Evolutionary conservation across 2,113 vertebrate species (phyloP), one percentile per base, ranked within the genome.

Genomic region (Dicaeum eximium): DNA sequence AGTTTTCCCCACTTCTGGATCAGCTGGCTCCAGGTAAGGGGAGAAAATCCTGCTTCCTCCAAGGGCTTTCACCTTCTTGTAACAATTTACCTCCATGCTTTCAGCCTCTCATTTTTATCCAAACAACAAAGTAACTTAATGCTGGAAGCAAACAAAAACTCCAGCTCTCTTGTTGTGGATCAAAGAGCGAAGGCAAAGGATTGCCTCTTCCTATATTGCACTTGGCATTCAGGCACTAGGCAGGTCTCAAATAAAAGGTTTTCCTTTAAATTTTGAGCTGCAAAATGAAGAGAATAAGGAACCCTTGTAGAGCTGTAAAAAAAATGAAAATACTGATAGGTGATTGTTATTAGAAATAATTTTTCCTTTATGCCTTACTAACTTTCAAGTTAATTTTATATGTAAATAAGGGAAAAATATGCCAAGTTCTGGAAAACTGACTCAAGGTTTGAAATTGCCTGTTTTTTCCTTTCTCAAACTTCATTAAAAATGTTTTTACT

Each of bases 121-220:
- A 5, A 35, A 58, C 4, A 71, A 7, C 8, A n/a, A 58, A 61
- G 18, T 44, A 44, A 11, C 0, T 1, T 20, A 42, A 27, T 17
- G 11, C 19, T 60, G 14, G 11, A 28, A 83, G 7, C 13, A 82
- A 75, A 24, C n/a, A 61, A 77, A 60, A 69, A 11, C 6, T 48
- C 21, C 25, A 37, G 15, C 24, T 72, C 0, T 0, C 6, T 62
- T 79, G 4, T 25, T 88, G n/a, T 33, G 27, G 37, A 80, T 44
- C 6, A 56, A 53, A 72, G 28, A 53, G 5, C 0, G 4, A 85
- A 66, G 35, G 28, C 10, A 27, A 81, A 90, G 33, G 16, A 15
- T 47, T 48, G 3, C 11, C 27, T 47, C 50, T 33, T 65, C 2
- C 9, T 40, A 1, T 33, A 40, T 44, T 30, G 20, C 1, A 1